phyloP scores from a whole-genome alignment of 2,113 vertebrate species.

The Nerophis ophidion region DNA sequence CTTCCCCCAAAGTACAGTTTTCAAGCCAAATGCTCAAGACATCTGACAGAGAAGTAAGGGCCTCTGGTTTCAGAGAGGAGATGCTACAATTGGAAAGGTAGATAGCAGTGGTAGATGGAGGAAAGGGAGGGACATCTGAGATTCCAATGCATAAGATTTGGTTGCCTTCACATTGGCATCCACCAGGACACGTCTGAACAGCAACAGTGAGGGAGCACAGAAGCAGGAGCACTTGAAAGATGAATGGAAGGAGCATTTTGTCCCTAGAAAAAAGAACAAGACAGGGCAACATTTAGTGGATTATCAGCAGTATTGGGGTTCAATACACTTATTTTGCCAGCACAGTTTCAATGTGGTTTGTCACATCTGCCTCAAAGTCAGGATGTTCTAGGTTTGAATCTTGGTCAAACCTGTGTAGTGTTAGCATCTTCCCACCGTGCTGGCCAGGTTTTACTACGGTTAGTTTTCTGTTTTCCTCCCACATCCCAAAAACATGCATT shows the following conservation, averaged over 20 bases:
- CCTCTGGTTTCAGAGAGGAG: conserved; percentile 46
- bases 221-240: conserved; percentile 39
- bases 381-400: no score
- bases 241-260: conserved; percentile 52
- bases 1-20: conserved; percentile 41
- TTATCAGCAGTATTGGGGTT: background rate
- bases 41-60: conserved; percentile 43
- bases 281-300: conserved; percentile 9
- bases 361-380: no score
- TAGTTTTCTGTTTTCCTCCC: no score
- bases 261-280: conserved; percentile 39
- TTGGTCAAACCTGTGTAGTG: no score
- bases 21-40: conserved; percentile 20
- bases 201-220: conserved; percentile 36
- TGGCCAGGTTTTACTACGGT: no score
- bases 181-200: conserved; percentile 50
- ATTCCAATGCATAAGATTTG: conserved; percentile 37
- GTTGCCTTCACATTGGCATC: conserved; percentile 43
- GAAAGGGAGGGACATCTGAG: conserved; percentile 55
- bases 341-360: no score
- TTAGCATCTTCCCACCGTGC: no score
- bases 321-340: no score
- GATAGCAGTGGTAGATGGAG: conserved; percentile 29
- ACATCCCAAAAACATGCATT: no score
- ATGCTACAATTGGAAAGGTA: conserved; percentile 43